Conservation (phyloP, 2,888 invertebrate genomes). For the Lysandra coridon region DNA sequence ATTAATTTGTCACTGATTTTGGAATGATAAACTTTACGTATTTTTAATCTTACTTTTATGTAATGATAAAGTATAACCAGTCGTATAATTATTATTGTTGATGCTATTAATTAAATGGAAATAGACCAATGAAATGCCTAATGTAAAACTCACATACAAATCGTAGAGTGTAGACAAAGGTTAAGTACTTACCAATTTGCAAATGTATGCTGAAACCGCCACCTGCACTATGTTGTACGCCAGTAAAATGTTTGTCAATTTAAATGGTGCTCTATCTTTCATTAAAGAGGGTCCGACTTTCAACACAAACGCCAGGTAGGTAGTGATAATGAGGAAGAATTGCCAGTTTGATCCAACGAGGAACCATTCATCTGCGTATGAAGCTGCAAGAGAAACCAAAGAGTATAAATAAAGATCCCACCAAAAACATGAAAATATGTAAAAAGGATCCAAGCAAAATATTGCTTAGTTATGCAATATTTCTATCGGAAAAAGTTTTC, state of each 20-base stretch:
- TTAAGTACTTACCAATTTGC: not conserved
- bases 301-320: not conserved
- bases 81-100: too few relatives aligned
- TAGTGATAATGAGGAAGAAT: not conserved
- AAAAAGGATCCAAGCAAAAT: too few relatives aligned
- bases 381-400: not conserved
- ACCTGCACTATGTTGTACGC: conserved; percentile 10
- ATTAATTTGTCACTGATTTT: too few relatives aligned
- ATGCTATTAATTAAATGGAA: not conserved
- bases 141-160: not conserved
- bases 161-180: not conserved
- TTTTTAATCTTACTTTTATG: too few relatives aligned
- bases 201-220: conserved; percentile 7
- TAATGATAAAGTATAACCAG: too few relatives aligned
- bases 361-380: not conserved
- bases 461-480: too few relatives aligned
- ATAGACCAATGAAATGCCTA: not conserved
- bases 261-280: conserved; percentile 4
- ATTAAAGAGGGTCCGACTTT: not conserved
- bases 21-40: too few relatives aligned
- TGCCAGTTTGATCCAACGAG: not conserved
- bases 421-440: too few relatives aligned
- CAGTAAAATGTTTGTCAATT: not conserved
- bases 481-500: too few relatives aligned
- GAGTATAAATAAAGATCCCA: not conserved